These are phyloP conservation scores for Camponotus floridanus DNA, from an alignment of 1,140 invertebrate genomes.

Conservation along the genomic window DNA sequence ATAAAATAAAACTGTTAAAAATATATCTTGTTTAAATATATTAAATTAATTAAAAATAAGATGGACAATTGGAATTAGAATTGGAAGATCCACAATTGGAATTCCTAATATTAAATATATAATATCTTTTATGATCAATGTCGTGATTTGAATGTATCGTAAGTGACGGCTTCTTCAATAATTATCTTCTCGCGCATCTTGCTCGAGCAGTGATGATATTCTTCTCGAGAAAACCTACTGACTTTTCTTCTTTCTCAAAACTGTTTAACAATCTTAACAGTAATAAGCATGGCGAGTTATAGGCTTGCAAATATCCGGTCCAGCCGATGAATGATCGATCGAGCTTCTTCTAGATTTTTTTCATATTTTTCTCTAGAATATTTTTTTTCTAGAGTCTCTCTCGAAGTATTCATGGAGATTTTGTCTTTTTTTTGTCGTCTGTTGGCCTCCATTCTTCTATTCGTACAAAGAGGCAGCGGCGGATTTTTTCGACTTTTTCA, in stretches of 20 bases:
- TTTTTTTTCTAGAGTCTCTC: slow-evolving; percentile 34
- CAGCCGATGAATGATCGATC: slow-evolving; percentile 23
- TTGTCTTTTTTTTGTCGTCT: slow-evolving; percentile 39
- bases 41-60: neutral
- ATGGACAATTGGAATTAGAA: no score
- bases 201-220: slow-evolving; percentile 26
- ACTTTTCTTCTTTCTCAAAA: slow-evolving; percentile 16
- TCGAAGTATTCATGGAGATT: neutral
- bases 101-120: slow-evolving; percentile 6
- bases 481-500: slow-evolving; percentile 48
- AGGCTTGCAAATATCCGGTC: slow-evolving; percentile 15
- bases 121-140: slow-evolving; percentile 27
- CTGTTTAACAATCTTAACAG: slow-evolving; percentile 52
- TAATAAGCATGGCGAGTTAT: slow-evolving; percentile 33
- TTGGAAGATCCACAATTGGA: neutral
- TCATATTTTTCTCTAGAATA: slow-evolving; percentile 36
- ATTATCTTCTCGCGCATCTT: slow-evolving; percentile 35
- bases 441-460: slow-evolving; percentile 46
- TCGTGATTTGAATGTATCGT: slow-evolving; percentile 45
- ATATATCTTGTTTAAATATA: neutral
- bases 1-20: neutral
- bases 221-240: slow-evolving; percentile 22
- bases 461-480: slow-evolving; percentile 27
- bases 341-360: slow-evolving; percentile 28
- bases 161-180: slow-evolving; percentile 30